These are phyloP conservation scores for Diceros bicornis DNA, from an alignment of 2,797 vertebrate species.

Conservation along the genomic window DNA sequence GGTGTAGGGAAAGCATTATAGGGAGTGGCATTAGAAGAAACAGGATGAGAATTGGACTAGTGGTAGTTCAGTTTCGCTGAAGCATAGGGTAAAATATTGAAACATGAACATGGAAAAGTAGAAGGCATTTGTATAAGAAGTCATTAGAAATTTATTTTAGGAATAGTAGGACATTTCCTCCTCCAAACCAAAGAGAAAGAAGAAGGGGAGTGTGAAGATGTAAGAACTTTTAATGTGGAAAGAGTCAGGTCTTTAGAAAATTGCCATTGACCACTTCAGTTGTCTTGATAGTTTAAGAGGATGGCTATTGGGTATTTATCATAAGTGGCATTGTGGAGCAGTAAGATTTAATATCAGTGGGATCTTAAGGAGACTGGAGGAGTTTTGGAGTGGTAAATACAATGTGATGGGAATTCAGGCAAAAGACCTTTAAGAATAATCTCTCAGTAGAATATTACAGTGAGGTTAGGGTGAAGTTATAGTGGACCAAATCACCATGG, in stretches of 20 bases:
- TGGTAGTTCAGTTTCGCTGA: background rate
- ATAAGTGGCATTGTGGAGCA: background rate
- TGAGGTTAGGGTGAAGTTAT: conserved; percentile 3
- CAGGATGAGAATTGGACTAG: background rate
- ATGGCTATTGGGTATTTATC: background rate
- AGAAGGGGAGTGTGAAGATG: background rate
- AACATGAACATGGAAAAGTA: conserved; percentile 32
- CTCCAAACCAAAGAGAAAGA: background rate
- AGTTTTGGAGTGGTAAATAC: background rate
- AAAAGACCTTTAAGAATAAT: background rate
- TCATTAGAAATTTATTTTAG: background rate
- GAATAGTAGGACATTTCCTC: background rate
- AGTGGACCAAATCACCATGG: background rate
- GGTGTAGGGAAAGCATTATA: background rate
- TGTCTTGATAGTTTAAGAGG: background rate
- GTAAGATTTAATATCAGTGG: conserved; percentile 18
- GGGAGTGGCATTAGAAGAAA: conserved; percentile 23
- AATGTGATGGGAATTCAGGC: conserved; percentile 2
- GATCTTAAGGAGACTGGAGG: background rate
- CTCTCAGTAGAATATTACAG: background rate
- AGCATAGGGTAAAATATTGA: background rate
- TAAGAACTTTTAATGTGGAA: conserved; percentile 16
- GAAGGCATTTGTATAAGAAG: conserved; percentile 35
- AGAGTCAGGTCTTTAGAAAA: background rate
- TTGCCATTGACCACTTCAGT: background rate